These are phyloP conservation scores for Odontomachus brunneus DNA, from an alignment of 1,140 invertebrate genomes.

Conservation along the genomic window DNA sequence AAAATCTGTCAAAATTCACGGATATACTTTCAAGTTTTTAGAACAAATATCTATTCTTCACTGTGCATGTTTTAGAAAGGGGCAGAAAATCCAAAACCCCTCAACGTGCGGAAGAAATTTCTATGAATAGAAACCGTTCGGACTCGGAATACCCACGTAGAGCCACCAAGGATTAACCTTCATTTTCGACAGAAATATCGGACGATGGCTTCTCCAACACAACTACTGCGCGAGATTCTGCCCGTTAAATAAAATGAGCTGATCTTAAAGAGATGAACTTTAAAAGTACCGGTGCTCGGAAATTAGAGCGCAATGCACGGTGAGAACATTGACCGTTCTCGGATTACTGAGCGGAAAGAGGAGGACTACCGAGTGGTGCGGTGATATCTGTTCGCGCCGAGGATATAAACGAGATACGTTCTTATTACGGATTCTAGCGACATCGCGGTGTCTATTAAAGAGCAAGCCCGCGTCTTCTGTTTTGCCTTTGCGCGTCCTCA, in stretches of 20 bases:
- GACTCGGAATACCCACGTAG: too few species aligned
- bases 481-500: background rate
- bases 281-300: conserved; percentile 10
- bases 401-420: conserved; percentile 27
- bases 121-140: too few species aligned
- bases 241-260: background rate
- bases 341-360: conserved; percentile 10
- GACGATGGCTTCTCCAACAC: too few species aligned
- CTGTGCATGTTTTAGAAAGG: too few species aligned
- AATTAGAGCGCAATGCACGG: background rate
- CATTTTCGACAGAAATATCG: too few species aligned
- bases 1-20: too few species aligned
- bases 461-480: conserved; percentile 4
- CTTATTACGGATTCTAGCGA: conserved; percentile 1
- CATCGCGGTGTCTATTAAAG: conserved; percentile 45
- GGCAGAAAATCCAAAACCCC: too few species aligned
- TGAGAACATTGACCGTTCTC: background rate
- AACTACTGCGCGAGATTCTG: background rate
- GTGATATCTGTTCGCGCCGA: background rate
- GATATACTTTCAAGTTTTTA: too few species aligned
- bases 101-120: too few species aligned
- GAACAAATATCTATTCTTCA: too few species aligned
- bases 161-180: too few species aligned
- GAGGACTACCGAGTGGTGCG: background rate
- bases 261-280: background rate